Conservation (phyloP, 1,140 invertebrate species). For the Drosophila arizonae region DNA sequence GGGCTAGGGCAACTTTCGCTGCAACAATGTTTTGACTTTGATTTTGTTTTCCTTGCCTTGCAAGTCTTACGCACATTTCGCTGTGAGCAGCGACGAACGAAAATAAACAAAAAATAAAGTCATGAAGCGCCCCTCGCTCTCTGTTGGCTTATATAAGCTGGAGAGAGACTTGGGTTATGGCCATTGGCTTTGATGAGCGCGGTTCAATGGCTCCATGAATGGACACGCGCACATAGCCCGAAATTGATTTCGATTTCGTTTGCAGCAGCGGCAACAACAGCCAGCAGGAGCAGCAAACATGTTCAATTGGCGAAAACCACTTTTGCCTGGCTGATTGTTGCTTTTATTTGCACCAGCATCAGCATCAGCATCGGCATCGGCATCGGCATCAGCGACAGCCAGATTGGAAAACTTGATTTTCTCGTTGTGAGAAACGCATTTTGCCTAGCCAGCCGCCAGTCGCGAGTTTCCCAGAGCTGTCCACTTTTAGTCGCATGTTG, state of each 20-base stretch:
- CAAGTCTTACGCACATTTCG: conserved; percentile 42
- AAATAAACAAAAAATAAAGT: conserved; percentile 50
- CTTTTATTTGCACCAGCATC: conserved; percentile 40
- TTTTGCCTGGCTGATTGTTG: conserved; percentile 49
- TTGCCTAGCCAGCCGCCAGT: not conserved
- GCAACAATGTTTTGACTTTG: conserved; percentile 41
- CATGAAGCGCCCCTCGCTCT: conserved; percentile 28
- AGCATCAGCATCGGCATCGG: not conserved
- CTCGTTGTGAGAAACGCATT: conserved; percentile 46
- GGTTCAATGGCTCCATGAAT: conserved; percentile 45
- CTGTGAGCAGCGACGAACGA: conserved; percentile 22
- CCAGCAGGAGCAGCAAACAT: conserved; percentile 20
- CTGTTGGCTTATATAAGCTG: conserved; percentile 38
- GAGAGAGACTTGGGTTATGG: not conserved
- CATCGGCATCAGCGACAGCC: conserved; percentile 2
- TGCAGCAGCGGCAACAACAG: conserved; percentile 16
- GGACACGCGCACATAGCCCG: conserved; percentile 12
- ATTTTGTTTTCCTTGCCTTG: conserved; percentile 7
- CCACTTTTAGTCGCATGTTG: conserved; percentile 50
- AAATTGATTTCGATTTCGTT: conserved; percentile 55
- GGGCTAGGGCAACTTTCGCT: conserved; percentile 47
- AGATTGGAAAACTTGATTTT: conserved; percentile 55
- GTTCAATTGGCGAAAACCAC: conserved; percentile 53
- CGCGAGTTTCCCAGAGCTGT: conserved; percentile 43
- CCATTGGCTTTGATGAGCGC: conserved; percentile 46